Percentiles rank a stretch among this genome's conserved stretches.
These are phyloP conservation scores for Listrodromus nycthemerus DNA, from an alignment of 2,888 invertebrate genomes.

Conservation along the genomic window DNA sequence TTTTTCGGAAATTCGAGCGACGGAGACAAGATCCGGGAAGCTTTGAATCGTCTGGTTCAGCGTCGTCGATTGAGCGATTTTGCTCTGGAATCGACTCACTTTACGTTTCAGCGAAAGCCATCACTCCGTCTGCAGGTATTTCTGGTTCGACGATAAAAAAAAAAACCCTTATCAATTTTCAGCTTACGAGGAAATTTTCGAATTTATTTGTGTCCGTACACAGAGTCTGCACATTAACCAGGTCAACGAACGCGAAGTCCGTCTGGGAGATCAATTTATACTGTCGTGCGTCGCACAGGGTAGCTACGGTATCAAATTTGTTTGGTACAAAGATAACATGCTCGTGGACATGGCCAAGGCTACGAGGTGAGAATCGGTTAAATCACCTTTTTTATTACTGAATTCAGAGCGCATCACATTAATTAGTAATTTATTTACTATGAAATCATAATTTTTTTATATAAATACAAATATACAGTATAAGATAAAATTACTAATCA, in stretches of 20 bases:
- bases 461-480: no score
- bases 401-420: neutral
- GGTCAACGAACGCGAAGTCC: slow-evolving; percentile 84
- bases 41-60: slow-evolving; percentile 87
- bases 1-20: slow-evolving; percentile 86
- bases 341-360: slow-evolving; percentile 91
- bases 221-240: slow-evolving; percentile 82
- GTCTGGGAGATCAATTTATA: slow-evolving; percentile 91
- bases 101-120: slow-evolving; percentile 90
- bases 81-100: slow-evolving; percentile 88
- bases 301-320: slow-evolving; percentile 90
- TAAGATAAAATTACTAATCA: neutral
- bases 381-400: neutral
- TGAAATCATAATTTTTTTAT: no score
- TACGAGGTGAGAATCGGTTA: slow-evolving; percentile 86
- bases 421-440: no score
- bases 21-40: slow-evolving; percentile 85
- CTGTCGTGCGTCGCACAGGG: slow-evolving; percentile 92
- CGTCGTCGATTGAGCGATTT: slow-evolving; percentile 87
- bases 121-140: slow-evolving; percentile 89
- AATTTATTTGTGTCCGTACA: slow-evolving; percentile 19
- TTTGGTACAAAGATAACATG: slow-evolving; percentile 93
- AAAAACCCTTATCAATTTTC: neutral
- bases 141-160: slow-evolving; percentile 23
- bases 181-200: neutral